Conservation (phyloP, 2,888 invertebrate genomes). For the Orchesellides sinensis region DNA sequence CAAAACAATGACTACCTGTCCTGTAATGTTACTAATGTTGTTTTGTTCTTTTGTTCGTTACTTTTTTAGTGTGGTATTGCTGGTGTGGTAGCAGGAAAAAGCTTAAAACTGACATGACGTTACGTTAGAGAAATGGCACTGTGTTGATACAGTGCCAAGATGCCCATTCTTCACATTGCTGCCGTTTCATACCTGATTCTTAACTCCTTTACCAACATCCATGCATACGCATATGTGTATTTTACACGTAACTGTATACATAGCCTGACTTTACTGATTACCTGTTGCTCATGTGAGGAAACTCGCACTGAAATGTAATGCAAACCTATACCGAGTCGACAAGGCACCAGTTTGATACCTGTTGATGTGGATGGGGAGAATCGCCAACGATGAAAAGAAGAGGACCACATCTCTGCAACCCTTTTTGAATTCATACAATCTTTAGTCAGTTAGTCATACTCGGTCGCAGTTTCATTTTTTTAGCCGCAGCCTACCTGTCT, state of each 20-base stretch:
- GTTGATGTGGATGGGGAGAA: conserved; percentile 37
- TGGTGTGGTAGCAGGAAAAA: conserved; percentile 36
- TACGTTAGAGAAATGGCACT: conserved; percentile 30
- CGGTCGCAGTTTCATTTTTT: conserved; percentile 44
- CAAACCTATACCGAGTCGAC: not conserved
- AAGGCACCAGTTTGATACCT: conserved; percentile 32
- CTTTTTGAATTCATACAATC: conserved; percentile 40
- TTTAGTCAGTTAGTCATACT: conserved; percentile 55
- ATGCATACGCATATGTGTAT: not conserved
- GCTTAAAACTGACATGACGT: conserved; percentile 33
- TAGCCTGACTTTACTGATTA: conserved; percentile 17
- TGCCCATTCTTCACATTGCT: conserved; percentile 38
- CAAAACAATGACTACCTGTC: conserved; percentile 54
- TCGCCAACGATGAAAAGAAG: conserved; percentile 19
- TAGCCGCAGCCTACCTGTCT: conserved; percentile 50
- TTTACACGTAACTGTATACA: not conserved
- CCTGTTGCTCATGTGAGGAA: not conserved
- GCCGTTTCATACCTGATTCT: not conserved
- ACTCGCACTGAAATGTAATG: not conserved
- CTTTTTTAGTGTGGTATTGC: not conserved
- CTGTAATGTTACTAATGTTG: conserved; percentile 20
- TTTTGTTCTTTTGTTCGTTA: not conserved
- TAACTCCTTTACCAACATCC: not conserved
- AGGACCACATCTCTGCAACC: not conserved
- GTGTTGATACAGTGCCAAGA: conserved; percentile 41